Conservation (phyloP, 1,140 invertebrate species). For the Antheraea pernyi region DNA sequence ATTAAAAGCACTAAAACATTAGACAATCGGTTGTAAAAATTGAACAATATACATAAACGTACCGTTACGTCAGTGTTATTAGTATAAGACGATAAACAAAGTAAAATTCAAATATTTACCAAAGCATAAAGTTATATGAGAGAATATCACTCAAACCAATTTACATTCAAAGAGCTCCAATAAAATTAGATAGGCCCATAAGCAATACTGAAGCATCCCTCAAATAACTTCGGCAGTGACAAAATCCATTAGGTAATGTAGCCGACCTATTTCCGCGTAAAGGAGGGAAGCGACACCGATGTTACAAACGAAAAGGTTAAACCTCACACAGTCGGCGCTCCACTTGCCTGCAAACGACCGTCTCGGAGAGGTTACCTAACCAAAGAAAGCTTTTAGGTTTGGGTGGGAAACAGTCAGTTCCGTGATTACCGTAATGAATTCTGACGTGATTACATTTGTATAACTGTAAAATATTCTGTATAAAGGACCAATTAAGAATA, state of each 20-base stretch:
- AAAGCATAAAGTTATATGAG: background rate
- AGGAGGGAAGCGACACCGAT: slow-evolving; percentile 24
- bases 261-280: slow-evolving; percentile 33
- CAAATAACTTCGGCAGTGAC: slow-evolving; percentile 28
- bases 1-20: too few species aligned
- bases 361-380: slow-evolving; percentile 26
- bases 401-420: slow-evolving; percentile 14
- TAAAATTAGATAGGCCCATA: slow-evolving; percentile 15
- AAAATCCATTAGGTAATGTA: slow-evolving; percentile 45
- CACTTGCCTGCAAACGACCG: slow-evolving; percentile 22
- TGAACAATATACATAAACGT: too few species aligned
- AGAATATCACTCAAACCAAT: slow-evolving; percentile 12
- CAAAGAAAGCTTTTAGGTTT: slow-evolving; percentile 20
- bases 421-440: slow-evolving; percentile 22
- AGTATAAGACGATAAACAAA: background rate
- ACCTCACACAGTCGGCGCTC: slow-evolving; percentile 31
- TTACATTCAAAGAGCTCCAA: slow-evolving; percentile 17
- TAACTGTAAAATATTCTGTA: background rate
- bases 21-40: too few species aligned
- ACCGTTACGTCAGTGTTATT: too few species aligned
- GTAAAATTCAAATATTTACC: background rate
- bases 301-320: slow-evolving; percentile 43
- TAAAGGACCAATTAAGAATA: background rate
- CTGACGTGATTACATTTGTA: slow-evolving; percentile 11
- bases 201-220: slow-evolving; percentile 18